A percentile compares a stretch with the other conserved stretches of the same genome.
Conservation (phyloP, 2,113 vertebrate genomes). For the Mastomys natalensis region DNA sequence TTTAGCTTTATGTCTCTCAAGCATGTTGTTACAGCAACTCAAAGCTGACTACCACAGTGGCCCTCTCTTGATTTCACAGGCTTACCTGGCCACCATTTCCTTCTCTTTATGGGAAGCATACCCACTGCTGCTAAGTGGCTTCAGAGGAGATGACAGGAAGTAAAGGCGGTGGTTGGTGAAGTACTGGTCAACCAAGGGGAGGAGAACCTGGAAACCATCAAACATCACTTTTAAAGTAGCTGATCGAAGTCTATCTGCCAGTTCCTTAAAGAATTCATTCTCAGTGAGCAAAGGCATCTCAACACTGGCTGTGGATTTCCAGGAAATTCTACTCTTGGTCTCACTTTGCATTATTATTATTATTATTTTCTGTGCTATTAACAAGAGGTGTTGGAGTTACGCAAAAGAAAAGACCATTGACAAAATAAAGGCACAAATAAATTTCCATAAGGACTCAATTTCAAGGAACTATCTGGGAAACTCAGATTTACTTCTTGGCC, state of each 20-base stretch:
- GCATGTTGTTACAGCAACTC: background rate
- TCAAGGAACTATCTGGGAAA: background rate
- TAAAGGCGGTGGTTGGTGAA: constrained; percentile 98
- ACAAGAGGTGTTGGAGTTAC: background rate
- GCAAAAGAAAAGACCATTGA: background rate
- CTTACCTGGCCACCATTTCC: constrained; percentile 98
- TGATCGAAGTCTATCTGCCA: background rate
- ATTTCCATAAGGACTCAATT: background rate
- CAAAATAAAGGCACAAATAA: background rate
- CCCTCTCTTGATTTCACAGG: constrained; percentile 30
- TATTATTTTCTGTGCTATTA: background rate
- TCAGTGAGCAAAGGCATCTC: background rate
- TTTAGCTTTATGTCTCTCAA: background rate
- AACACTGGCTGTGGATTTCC: background rate
- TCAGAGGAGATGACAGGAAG: constrained; percentile 96
- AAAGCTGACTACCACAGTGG: too few relatives aligned
- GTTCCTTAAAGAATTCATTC: background rate
- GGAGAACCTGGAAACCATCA: constrained; percentile 92
- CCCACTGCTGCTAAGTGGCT: constrained; percentile 96
- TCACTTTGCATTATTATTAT: background rate
- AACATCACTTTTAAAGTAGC: constrained; percentile 52
- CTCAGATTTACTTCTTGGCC: background rate
- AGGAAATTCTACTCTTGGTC: background rate
- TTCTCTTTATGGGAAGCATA: constrained; percentile 99
- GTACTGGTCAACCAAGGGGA: constrained; percentile 98